Conservation (phyloP, 2,113 vertebrate genomes). For the Elanoides forficatus region DNA sequence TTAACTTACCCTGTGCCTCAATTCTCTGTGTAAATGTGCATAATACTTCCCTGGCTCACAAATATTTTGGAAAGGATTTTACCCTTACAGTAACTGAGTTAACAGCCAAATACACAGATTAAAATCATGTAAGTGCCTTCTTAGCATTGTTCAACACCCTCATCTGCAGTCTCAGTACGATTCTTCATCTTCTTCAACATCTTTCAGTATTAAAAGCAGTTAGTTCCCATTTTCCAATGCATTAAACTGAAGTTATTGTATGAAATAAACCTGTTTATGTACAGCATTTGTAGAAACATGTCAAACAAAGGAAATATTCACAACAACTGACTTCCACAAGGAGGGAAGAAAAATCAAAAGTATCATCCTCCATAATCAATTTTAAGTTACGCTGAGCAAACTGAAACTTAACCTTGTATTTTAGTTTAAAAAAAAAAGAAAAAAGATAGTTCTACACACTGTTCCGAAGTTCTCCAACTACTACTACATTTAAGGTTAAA, state of each 20-base stretch:
- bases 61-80: neutral
- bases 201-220: neutral
- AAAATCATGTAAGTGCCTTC: neutral
- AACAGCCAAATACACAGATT: neutral
- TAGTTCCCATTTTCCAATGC: neutral
- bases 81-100: neutral
- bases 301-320: neutral
- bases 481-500: neutral
- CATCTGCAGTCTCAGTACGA: accelerated
- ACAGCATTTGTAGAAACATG: neutral
- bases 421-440: neutral
- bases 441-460: neutral
- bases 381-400: neutral
- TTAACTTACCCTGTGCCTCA: neutral
- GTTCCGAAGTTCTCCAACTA: neutral
- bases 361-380: neutral
- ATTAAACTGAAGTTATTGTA: neutral
- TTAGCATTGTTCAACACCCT: neutral
- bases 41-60: neutral
- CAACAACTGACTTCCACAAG: neutral
- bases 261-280: neutral
- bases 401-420: neutral
- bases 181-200: neutral
- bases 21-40: neutral
- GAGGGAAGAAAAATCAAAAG: neutral